Evolutionary conservation across 2,113 vertebrate genomes (phyloP).

Genomic region (Oenanthe melanoleuca): DNA sequence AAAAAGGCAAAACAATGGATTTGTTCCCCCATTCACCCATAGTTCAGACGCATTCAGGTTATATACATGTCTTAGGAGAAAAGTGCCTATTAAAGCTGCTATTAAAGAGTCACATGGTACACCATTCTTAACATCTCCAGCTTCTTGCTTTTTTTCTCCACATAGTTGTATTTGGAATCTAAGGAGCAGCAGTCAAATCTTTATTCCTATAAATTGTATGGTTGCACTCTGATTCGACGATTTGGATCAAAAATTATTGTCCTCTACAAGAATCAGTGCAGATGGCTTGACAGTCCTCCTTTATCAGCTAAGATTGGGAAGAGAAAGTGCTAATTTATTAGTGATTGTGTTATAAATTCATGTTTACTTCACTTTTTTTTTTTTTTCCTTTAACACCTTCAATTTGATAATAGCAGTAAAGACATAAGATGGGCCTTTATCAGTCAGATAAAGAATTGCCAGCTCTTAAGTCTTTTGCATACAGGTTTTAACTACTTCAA

Average conservation of each 20-base stretch:
- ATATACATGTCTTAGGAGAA: background rate
- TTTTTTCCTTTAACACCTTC: background rate
- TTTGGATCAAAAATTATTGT: background rate
- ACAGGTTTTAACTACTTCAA: background rate
- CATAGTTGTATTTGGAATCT: background rate
- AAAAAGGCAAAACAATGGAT: background rate
- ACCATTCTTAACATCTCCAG: background rate
- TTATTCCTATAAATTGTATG: background rate
- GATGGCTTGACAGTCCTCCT: background rate
- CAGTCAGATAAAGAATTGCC: constrained; percentile 37
- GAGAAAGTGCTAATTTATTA: constrained; percentile 9
- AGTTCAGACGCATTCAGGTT: background rate
- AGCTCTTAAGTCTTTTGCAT: background rate
- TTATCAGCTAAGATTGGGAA: background rate
- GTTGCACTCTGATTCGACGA: background rate
- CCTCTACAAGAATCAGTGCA: background rate
- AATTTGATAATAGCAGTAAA: constrained; percentile 8
- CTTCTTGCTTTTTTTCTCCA: background rate
- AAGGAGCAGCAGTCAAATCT: background rate
- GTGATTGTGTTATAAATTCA: background rate
- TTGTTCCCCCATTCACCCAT: background rate
- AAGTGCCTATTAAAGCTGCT: background rate
- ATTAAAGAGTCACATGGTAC: accelerated
- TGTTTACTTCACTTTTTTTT: background rate
- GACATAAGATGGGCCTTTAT: background rate